These are phyloP conservation scores for Nothoprocta perdicaria DNA, from an alignment of 2,113 vertebrate species.

Conservation along the genomic window DNA sequence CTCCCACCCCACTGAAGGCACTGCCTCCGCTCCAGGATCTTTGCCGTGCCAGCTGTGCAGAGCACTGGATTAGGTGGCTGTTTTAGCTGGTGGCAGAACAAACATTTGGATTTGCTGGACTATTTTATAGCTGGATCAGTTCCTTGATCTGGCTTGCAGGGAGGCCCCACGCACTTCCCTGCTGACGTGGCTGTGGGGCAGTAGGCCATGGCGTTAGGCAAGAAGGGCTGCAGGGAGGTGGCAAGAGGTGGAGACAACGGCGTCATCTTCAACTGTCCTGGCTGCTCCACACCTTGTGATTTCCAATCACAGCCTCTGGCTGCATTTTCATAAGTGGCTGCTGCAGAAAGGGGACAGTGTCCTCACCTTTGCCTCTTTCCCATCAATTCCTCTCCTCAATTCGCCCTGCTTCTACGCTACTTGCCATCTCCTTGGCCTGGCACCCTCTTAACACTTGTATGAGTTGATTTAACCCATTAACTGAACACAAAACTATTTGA, in stretches of 20 bases:
- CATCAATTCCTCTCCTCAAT: background rate
- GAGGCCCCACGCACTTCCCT: background rate
- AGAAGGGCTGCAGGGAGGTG: background rate
- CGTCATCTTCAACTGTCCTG: background rate
- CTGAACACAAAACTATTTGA: background rate
- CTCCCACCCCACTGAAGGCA: background rate
- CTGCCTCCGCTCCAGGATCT: background rate
- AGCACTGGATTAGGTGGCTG: background rate
- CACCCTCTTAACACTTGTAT: background rate
- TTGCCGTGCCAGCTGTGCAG: background rate
- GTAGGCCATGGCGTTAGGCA: background rate
- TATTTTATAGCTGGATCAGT: background rate
- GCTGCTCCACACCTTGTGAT: background rate
- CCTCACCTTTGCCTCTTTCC: background rate
- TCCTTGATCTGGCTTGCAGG: background rate
- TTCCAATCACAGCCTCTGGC: slow-evolving; percentile 25
- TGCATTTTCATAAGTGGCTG: background rate
- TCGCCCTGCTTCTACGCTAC: background rate
- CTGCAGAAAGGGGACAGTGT: background rate
- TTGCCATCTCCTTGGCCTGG: background rate
- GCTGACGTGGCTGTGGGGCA: background rate
- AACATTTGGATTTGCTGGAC: background rate
- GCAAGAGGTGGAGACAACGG: background rate
- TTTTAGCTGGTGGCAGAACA: background rate
- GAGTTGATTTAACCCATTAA: background rate